phyloP scores from a whole-genome alignment of 2,797 vertebrate genomes.

The Coregonus ussuriensis region DNA sequence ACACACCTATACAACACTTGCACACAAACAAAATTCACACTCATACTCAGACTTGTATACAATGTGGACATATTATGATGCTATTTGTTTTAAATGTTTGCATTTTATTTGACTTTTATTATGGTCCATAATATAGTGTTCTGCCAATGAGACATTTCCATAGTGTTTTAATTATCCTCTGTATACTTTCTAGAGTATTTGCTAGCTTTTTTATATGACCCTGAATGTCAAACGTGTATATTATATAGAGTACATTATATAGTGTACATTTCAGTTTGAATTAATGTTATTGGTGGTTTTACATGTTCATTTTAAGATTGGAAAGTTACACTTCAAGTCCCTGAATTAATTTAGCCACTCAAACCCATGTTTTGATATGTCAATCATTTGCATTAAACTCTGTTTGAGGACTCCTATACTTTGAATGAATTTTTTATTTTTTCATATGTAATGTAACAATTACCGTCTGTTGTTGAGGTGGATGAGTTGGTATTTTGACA shows the following conservation, averaged over 20 bases:
- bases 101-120: constrained; percentile 62
- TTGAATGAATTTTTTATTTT: too few species aligned
- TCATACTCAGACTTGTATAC: constrained; percentile 33
- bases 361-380: constrained; percentile 22
- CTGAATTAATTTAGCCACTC: constrained; percentile 25
- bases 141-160: constrained; percentile 51
- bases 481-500: too few species aligned
- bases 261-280: constrained; percentile 31
- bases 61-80: constrained; percentile 54
- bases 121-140: constrained; percentile 52
- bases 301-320: constrained; percentile 28
- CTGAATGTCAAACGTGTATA: constrained; percentile 61
- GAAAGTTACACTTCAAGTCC: constrained; percentile 34
- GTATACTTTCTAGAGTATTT: constrained; percentile 47
- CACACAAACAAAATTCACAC: constrained; percentile 27
- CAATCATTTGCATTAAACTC: constrained; percentile 5
- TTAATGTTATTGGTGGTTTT: constrained; percentile 46
- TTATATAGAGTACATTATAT: constrained; percentile 61
- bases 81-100: constrained; percentile 59
- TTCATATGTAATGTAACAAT: too few species aligned
- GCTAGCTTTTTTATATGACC: constrained; percentile 54
- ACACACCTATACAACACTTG: constrained; percentile 13
- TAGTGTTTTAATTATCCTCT: constrained; percentile 47
- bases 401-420: background rate
- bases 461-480: too few species aligned